A percentile compares a stretch with the other conserved stretches of the same genome.
These are phyloP conservation scores for Drosophila sturtevanti DNA, from an alignment of 1,140 invertebrate species.

Conservation along the genomic window DNA sequence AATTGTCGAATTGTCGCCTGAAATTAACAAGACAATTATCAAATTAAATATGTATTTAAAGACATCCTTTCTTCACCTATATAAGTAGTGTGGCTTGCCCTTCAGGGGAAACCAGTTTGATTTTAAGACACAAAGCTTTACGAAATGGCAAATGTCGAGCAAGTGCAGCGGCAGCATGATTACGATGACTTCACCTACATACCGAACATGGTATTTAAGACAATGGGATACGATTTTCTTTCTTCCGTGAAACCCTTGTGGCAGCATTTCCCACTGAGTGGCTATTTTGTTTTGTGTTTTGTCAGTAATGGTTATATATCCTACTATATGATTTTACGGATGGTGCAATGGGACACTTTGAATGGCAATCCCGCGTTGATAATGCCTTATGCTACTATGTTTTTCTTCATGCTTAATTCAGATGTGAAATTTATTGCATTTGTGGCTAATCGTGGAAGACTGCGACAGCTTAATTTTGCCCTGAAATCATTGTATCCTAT, in stretches of 20 bases:
- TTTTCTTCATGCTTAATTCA: constrained; percentile 40
- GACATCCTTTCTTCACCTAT: not conserved
- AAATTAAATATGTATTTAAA: constrained; percentile 33
- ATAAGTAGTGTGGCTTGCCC: not conserved
- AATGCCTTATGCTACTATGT: constrained; percentile 38
- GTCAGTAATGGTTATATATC: constrained; percentile 31
- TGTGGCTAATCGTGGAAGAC: constrained; percentile 18
- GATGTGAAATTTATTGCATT: constrained; percentile 46
- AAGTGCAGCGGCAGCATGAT: constrained; percentile 9
- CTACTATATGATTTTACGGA: constrained; percentile 26
- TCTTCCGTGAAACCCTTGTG: constrained; percentile 26
- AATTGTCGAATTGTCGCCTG: not conserved
- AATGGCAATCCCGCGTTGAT: constrained; percentile 30
- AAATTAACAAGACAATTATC: constrained; percentile 28
- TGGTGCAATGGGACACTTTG: constrained; percentile 39
- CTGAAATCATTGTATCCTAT: too few relatives aligned
- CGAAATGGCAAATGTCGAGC: constrained; percentile 12
- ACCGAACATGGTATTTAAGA: constrained; percentile 40
- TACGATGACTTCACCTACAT: constrained; percentile 55
- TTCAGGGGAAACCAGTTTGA: constrained; percentile 20
- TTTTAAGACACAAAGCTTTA: not conserved
- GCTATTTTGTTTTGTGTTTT: constrained; percentile 30
- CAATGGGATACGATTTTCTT: constrained; percentile 55
- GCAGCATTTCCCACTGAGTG: constrained; percentile 9
- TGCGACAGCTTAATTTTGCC: constrained; percentile 15